Evolutionary conservation across 1,140 invertebrate species (phyloP), one percentile per base, ranked within the genome.

Genomic region (Ladona fulva): DNA sequence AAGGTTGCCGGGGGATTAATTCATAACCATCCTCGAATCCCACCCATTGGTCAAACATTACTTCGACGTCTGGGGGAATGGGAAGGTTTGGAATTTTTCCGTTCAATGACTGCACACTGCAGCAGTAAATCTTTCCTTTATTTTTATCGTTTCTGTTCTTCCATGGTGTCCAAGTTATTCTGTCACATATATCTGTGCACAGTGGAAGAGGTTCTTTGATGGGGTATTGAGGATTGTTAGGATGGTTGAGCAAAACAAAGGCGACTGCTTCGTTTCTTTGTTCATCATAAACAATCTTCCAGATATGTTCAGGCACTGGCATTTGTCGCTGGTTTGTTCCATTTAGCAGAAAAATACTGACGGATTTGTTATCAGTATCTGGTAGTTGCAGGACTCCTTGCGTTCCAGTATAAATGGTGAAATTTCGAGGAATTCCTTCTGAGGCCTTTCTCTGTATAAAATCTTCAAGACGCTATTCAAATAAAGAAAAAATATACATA

Each of bases 351-450:
- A 5, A 37, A 37, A 37, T 37, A 37, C 8, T 8, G 8, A 37
- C 29, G 3, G 8, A 37, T 5, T 37, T 37, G 8, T 37, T 37
- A 37, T 66, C 14, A 3, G 3, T 12, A 22, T 66, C 52, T 16
- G 52, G 52, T 19, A 66, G 12, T 6, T 5, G 1, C 16, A 22
- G 14, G n/a, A 66, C 52, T 66, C 52, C 52, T 16, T 66, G 52
- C 5, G 52, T 66, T 66, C 52, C 52, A 22, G 52, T 66, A 73
- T 88, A 89, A 11, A 66, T 12, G 3, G 14, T 22, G 1, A 66
- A 22, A 6, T 12, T 66, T 19, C n/a, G 52, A 19, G 52, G 52
- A 19, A 3, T 11, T 52, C 10, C 10, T 52, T 19, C 19, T 10
- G 44, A 11, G 44, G 44, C 44, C 44, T 52, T 52, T 52, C 10